phyloP scores from a whole-genome alignment of 2,113 vertebrate species.

The Prolemur simus region DNA sequence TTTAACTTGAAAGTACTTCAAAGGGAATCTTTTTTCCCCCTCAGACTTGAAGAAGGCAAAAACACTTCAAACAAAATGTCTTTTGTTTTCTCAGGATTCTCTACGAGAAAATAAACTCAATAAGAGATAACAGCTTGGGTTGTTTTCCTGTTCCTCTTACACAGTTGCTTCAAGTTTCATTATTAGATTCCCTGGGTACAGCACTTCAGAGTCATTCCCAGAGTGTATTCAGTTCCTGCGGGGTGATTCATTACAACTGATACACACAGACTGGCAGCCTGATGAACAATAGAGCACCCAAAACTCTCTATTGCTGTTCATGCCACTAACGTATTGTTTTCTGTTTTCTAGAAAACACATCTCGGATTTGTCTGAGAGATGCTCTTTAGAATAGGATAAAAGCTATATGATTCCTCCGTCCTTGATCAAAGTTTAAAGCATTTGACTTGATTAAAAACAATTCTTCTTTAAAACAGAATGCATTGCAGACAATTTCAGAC shows the following conservation, averaged over 20 bases:
- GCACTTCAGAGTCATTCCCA: slow-evolving; percentile 76
- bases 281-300: slow-evolving; percentile 58
- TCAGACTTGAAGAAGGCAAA: slow-evolving; percentile 59
- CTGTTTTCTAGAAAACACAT: slow-evolving; percentile 67
- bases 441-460: slow-evolving; percentile 42
- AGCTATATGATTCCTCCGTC: background rate
- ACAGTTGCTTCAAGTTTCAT: slow-evolving; percentile 65
- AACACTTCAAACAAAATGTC: slow-evolving; percentile 56
- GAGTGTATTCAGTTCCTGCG: slow-evolving; percentile 75
- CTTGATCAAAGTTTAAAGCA: slow-evolving; percentile 31
- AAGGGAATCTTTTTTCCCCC: background rate
- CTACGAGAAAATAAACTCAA: slow-evolving; percentile 67
- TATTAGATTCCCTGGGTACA: slow-evolving; percentile 78
- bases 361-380: slow-evolving; percentile 63
- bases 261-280: slow-evolving; percentile 37
- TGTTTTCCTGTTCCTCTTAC: slow-evolving; percentile 71
- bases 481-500: background rate
- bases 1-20: slow-evolving; percentile 71
- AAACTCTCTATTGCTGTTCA: background rate
- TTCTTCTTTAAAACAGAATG: background rate
- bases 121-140: slow-evolving; percentile 66
- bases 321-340: slow-evolving; percentile 61
- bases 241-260: slow-evolving; percentile 64
- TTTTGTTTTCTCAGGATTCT: slow-evolving; percentile 66
- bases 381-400: slow-evolving; percentile 59